These are phyloP conservation scores for Laothoe populi DNA, from an alignment of 2,888 invertebrate genomes.

Conservation along the genomic window DNA sequence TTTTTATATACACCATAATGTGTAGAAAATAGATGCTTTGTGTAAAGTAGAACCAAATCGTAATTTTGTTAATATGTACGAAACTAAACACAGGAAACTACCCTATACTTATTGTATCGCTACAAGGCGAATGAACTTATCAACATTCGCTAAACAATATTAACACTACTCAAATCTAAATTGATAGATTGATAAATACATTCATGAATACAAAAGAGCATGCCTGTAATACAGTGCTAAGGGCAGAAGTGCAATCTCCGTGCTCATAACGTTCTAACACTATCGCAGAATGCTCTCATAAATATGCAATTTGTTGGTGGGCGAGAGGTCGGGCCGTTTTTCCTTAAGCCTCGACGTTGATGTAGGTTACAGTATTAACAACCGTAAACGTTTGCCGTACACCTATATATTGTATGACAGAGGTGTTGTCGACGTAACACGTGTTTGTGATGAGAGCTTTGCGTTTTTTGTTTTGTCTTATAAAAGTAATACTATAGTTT, in stretches of 20 bases:
- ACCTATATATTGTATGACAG: slow-evolving; percentile 14
- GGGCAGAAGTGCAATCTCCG: slow-evolving; percentile 35
- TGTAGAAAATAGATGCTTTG: background rate
- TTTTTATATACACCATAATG: background rate
- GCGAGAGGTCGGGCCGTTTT: slow-evolving; percentile 35
- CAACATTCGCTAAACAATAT: too few relatives aligned
- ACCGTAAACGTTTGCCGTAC: slow-evolving; percentile 15
- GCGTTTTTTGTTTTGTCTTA: background rate
- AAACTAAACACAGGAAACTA: too few relatives aligned
- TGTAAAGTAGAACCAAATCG: too few relatives aligned
- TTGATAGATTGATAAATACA: too few relatives aligned
- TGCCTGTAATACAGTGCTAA: background rate
- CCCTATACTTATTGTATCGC: too few relatives aligned
- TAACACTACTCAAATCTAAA: too few relatives aligned
- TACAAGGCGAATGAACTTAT: too few relatives aligned
- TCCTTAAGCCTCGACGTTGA: slow-evolving; percentile 23
- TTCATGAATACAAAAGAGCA: background rate
- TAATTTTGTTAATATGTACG: too few relatives aligned
- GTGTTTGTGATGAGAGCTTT: background rate
- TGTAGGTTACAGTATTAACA: slow-evolving; percentile 27
- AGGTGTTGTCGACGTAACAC: slow-evolving; percentile 37
- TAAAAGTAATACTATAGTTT: background rate
- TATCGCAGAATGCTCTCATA: slow-evolving; percentile 39
- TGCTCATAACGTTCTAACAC: slow-evolving; percentile 36
- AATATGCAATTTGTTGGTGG: slow-evolving; percentile 45